Evolutionary conservation across 2,113 vertebrate species (phyloP), one percentile per base, ranked within the genome.

Genomic region (Ailuropoda melanoleuca): DNA sequence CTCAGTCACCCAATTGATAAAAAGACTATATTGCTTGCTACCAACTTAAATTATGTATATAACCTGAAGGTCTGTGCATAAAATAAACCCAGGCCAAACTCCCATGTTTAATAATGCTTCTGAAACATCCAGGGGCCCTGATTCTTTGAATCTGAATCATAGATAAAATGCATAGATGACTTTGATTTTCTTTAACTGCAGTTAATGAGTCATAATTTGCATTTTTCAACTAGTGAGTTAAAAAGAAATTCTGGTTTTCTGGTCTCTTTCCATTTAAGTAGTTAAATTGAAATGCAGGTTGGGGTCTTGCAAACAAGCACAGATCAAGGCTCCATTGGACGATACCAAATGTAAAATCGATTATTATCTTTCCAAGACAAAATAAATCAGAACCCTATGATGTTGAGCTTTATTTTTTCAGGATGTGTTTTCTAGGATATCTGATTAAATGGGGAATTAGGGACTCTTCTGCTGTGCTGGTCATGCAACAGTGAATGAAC

Each of bases 401-500:
- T 62, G 14, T 7, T 81, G 8, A 2, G n/a, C 56, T 91, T 96
- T 82, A 17, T 23, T 74, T 85, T 75, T 39, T 53, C 26, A 39
- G 48, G 68, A 29, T 55, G 48, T 81, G 6, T 75, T 94, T 90
- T 75, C 56, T 39, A 91, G 13, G 60, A 70, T 97, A 18, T 89
- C 43, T 97, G 85, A 97, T 97, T 95, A 96, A 95, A 58, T 75
- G 55, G 70, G 88, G 72, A 96, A 81, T 97, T 97, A 74, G 82
- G 87, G 96, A 94, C 23, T 58, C 10, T 21, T 83, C 55, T 88
- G 13, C 37, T 50, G 14, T 37, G 70, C 24, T 78, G 31, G 7
- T 83, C 86, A 97, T 34, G 78, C 19, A 70, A 72, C 10, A 78
- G 24, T 72, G 72, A 78, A 58, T 18, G 14, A 81, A 43, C 31